A percentile compares a stretch with the other conserved stretches of the same genome.
Evolutionary conservation across 2,113 vertebrate genomes (phyloP).

Genomic region (Microcebus jonahi): DNA sequence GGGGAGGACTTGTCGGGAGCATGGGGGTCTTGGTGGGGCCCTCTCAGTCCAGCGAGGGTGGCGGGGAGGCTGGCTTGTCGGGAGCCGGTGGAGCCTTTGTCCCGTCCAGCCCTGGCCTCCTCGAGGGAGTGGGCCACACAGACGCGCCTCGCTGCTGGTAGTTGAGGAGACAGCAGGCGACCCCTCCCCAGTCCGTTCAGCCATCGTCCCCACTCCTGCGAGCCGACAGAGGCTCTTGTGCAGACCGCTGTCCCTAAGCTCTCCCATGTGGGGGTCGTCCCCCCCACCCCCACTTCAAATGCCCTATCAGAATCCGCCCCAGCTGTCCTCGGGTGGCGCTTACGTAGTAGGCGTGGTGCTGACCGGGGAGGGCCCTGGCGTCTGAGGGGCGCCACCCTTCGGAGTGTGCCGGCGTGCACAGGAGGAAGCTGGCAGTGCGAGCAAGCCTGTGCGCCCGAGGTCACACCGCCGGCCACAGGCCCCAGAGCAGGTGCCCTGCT

Average conservation of each 20-base stretch:
- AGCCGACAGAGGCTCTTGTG: background rate
- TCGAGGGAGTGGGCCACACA: background rate
- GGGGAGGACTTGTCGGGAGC: background rate
- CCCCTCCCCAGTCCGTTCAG: accelerated
- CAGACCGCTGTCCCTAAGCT: accelerated
- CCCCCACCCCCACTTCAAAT: accelerated
- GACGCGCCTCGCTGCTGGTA: background rate
- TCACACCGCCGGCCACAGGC: accelerated
- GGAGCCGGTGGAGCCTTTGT: background rate
- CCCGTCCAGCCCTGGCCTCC: background rate
- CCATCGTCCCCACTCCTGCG: accelerated
- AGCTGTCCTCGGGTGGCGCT: too few species aligned
- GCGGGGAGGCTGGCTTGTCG: background rate
- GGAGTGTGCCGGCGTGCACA: background rate
- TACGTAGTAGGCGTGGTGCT: background rate
- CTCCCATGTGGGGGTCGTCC: background rate
- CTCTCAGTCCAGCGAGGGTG: background rate
- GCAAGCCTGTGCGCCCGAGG: accelerated
- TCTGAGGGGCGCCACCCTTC: accelerated
- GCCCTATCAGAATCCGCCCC: too few species aligned
- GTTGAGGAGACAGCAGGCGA: background rate
- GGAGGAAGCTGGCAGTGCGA: background rate
- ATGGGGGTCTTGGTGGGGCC: background rate
- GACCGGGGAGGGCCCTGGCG: accelerated
- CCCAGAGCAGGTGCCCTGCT: background rate